phyloP scores from a whole-genome alignment of 2,113 vertebrate species.

The Siniperca chuatsi region DNA sequence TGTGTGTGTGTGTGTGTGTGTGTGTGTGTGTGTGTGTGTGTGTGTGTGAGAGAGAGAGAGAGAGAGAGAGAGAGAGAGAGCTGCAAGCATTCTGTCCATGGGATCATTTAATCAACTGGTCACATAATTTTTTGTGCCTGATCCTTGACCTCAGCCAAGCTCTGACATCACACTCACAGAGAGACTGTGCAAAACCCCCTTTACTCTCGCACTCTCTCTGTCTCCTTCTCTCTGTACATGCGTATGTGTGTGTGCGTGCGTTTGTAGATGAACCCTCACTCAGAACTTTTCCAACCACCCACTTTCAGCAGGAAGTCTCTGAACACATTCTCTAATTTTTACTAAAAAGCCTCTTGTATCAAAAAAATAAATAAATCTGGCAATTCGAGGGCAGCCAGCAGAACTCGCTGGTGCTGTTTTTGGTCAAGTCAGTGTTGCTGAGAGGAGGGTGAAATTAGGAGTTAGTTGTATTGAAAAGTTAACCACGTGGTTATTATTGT shows the following conservation, averaged over 20 bases:
- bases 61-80: background rate
- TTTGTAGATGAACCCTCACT: background rate
- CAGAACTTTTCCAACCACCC: background rate
- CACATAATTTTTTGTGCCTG: slow-evolving; percentile 25
- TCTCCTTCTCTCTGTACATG: no score
- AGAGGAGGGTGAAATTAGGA: background rate
- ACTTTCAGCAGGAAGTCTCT: background rate
- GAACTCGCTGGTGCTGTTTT: background rate
- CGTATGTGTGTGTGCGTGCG: background rate
- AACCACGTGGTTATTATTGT: no score
- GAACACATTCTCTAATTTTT: background rate
- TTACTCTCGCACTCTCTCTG: background rate
- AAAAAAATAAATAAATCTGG: no score
- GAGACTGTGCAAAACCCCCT: background rate
- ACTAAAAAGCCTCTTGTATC: no score
- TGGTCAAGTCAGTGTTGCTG: background rate
- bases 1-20: background rate
- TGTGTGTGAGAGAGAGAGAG: no score
- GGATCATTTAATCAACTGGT: slow-evolving; percentile 15
- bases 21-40: no score
- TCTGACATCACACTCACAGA: slow-evolving; percentile 46
- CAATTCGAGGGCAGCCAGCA: no score
- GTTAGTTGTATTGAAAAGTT: background rate
- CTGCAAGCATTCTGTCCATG: background rate
- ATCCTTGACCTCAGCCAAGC: slow-evolving; percentile 23